Evolutionary conservation across 2,888 invertebrate species (phyloP).

Genomic region (Rugalucina vietnamica): DNA sequence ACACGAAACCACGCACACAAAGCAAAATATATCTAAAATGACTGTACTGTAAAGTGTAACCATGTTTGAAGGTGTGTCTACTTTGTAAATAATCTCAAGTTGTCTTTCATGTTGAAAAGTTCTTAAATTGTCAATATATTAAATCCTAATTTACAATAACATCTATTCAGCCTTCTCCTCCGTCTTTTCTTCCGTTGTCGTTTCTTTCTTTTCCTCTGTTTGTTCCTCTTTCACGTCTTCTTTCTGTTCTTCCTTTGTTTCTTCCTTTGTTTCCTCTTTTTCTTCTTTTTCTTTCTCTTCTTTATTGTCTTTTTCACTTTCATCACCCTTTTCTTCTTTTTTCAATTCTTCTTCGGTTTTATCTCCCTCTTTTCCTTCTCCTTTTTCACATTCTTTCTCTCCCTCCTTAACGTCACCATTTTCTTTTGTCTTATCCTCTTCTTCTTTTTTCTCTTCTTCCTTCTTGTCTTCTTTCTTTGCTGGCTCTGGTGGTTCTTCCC

Average conservation of each 20-base stretch:
- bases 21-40: not conserved
- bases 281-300: conserved; percentile 51
- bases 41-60: no score
- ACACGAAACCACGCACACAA: not conserved
- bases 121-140: not conserved
- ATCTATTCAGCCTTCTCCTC: conserved; percentile 13
- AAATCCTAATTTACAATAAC: not conserved
- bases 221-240: conserved; percentile 48
- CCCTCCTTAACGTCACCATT: conserved; percentile 41
- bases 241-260: conserved; percentile 63
- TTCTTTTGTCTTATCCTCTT: conserved; percentile 38
- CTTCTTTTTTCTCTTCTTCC: conserved; percentile 56
- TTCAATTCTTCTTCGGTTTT: conserved; percentile 55
- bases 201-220: conserved; percentile 32
- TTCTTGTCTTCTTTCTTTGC: conserved; percentile 48
- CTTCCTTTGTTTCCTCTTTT: conserved; percentile 64
- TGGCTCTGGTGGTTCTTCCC: conserved; percentile 42
- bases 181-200: conserved; percentile 41
- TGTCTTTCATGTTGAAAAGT: not conserved
- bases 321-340: conserved; percentile 55
- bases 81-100: conserved; percentile 1
- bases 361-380: conserved; percentile 51
- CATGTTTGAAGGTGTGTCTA: not conserved
- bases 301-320: conserved; percentile 57
- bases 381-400: conserved; percentile 48